phyloP scores from a whole-genome alignment of 1,140 invertebrate genomes.

The Heliconius hewitsoni region DNA sequence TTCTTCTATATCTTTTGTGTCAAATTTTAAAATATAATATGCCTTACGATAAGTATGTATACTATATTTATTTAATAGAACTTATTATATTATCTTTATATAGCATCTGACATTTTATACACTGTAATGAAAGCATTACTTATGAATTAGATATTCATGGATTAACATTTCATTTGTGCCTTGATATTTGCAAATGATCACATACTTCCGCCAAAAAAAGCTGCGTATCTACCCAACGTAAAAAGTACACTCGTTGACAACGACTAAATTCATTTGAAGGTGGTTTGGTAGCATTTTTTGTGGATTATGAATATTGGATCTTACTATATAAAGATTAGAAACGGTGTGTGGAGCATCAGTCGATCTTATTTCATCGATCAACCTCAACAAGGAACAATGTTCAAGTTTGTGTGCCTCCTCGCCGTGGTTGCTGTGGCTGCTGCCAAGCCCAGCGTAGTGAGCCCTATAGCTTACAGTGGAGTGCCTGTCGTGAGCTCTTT shows the following conservation, averaged over 20 bases:
- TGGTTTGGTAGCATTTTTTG: conserved; percentile 63
- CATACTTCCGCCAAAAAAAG: conserved; percentile 40
- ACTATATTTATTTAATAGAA: background rate
- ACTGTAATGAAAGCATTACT: background rate
- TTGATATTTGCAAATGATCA: conserved; percentile 36
- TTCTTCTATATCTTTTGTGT: too few relatives aligned
- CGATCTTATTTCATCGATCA: conserved; percentile 57
- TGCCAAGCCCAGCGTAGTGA: conserved; percentile 68
- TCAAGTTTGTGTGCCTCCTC: conserved; percentile 76
- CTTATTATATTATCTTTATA: background rate
- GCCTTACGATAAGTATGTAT: too few relatives aligned
- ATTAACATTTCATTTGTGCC: conserved; percentile 15
- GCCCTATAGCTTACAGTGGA: conserved; percentile 63
- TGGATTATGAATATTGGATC: conserved; percentile 21
- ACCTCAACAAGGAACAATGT: conserved; percentile 80
- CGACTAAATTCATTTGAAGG: conserved; percentile 57
- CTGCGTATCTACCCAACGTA: conserved; percentile 21
- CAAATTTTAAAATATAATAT: too few relatives aligned
- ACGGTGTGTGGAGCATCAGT: conserved; percentile 59
- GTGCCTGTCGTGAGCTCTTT: conserved; percentile 59
- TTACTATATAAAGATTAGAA: conserved; percentile 62
- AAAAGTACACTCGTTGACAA: conserved; percentile 40
- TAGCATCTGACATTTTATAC: background rate
- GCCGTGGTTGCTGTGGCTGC: conserved; percentile 66
- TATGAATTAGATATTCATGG: conserved; percentile 4